phyloP scores from a whole-genome alignment of 64 coral and sea anemone genomes.

The Stichodactyla mertensii region DNA sequence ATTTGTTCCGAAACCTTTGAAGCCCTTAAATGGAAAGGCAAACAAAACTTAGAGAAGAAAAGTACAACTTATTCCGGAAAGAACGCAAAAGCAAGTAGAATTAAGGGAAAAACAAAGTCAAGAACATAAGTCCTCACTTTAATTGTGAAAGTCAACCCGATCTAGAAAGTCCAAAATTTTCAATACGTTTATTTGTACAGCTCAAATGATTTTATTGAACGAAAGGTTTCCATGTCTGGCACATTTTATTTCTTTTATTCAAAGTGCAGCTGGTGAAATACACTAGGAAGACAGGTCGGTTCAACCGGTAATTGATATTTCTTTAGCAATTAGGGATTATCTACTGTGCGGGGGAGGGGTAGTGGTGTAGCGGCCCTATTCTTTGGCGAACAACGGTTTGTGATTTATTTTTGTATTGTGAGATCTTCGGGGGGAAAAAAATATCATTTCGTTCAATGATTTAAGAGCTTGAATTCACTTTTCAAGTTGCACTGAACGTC shows the following conservation, averaged over 20 bases:
- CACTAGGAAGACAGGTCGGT: not conserved
- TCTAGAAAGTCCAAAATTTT: not conserved
- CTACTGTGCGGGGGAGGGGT: not conserved
- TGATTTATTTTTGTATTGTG: not conserved
- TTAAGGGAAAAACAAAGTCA: not conserved
- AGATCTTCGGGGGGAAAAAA: not conserved
- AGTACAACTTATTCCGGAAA: not conserved
- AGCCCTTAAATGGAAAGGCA: not conserved
- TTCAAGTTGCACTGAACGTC: too few relatives aligned
- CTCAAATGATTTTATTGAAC: not conserved
- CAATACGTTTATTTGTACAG: not conserved
- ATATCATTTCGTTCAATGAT: not conserved
- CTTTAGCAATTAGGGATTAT: not conserved
- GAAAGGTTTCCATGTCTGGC: not conserved
- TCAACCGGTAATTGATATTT: not conserved
- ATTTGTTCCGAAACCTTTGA: slow-evolving; percentile 2
- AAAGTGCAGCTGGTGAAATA: not conserved
- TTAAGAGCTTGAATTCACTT: not conserved
- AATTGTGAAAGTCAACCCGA: not conserved
- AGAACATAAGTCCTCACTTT: not conserved
- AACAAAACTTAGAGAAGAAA: not conserved
- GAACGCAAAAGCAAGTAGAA: not conserved
- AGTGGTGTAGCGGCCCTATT: not conserved
- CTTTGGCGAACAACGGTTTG: too few relatives aligned
- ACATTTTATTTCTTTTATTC: not conserved